phyloP scores from a whole-genome alignment of 1,140 invertebrate genomes.

The Phthorimaea operculella region DNA sequence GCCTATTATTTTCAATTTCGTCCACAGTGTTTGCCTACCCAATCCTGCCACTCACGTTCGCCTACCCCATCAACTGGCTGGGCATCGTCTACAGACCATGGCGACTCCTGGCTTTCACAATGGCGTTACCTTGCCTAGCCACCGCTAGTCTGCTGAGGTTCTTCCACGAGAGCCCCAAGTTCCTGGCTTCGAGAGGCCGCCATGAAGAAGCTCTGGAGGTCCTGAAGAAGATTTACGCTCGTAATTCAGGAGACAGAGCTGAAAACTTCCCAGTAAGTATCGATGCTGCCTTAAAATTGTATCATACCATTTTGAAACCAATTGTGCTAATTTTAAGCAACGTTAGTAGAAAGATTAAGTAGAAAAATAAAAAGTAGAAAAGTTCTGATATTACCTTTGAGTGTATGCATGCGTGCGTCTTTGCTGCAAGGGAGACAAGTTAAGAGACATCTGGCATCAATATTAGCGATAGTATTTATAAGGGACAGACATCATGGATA shows the following conservation, averaged over 20 bases:
- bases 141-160: conserved; percentile 69
- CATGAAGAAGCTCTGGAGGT: conserved; percentile 65
- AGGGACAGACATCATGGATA: too few species aligned
- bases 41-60: conserved; percentile 47
- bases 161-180: conserved; percentile 77
- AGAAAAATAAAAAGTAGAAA: too few species aligned
- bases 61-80: conserved; percentile 44
- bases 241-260: conserved; percentile 64
- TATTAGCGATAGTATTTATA: too few species aligned
- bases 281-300: too few species aligned
- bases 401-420: too few species aligned
- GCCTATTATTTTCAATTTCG: background rate
- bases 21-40: conserved; percentile 53
- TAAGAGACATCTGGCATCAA: too few species aligned
- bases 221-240: conserved; percentile 65
- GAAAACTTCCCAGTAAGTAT: conserved; percentile 48
- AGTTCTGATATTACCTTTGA: too few species aligned
- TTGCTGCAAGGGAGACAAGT: too few species aligned
- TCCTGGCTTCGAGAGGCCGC: conserved; percentile 66
- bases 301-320: too few species aligned
- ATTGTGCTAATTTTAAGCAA: too few species aligned
- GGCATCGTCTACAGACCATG: conserved; percentile 69
- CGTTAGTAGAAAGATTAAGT: too few species aligned
- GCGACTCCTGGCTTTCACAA: conserved; percentile 73
- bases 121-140: conserved; percentile 71